These are phyloP conservation scores for Tragulus kanchil DNA, from an alignment of 2,113 vertebrate genomes.

Conservation along the genomic window DNA sequence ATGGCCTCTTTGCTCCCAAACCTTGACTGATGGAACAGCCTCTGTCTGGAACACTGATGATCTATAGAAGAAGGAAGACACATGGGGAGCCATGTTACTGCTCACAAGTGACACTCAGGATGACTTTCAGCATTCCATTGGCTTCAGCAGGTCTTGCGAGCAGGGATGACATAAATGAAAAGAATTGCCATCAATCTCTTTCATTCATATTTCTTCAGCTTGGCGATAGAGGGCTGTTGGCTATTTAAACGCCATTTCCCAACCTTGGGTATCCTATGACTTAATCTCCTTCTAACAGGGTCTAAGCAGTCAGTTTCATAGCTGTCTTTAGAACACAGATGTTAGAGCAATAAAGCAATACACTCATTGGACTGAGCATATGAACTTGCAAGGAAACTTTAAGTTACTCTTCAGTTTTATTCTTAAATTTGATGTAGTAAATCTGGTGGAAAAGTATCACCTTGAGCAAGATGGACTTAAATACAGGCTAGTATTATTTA, in stretches of 20 bases:
- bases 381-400: neutral
- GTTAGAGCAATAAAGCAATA: neutral
- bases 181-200: neutral
- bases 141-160: neutral
- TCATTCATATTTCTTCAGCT: neutral
- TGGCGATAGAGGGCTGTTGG: neutral
- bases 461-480: neutral
- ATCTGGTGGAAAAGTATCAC: neutral
- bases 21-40: neutral
- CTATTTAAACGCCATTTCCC: neutral
- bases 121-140: neutral
- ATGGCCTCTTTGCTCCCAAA: neutral
- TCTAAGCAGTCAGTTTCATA: neutral
- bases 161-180: neutral
- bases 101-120: neutral
- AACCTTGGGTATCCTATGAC: neutral
- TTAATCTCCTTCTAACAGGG: neutral
- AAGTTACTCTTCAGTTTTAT: neutral
- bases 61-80: neutral
- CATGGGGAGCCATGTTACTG: neutral
- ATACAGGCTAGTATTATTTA: neutral
- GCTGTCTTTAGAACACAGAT: neutral
- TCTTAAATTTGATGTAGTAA: neutral
- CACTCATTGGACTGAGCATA: neutral
- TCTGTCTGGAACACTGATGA: neutral